These are phyloP conservation scores for Dasypus novemcinctus DNA, from an alignment of 2,113 vertebrate genomes.

Conservation along the genomic window DNA sequence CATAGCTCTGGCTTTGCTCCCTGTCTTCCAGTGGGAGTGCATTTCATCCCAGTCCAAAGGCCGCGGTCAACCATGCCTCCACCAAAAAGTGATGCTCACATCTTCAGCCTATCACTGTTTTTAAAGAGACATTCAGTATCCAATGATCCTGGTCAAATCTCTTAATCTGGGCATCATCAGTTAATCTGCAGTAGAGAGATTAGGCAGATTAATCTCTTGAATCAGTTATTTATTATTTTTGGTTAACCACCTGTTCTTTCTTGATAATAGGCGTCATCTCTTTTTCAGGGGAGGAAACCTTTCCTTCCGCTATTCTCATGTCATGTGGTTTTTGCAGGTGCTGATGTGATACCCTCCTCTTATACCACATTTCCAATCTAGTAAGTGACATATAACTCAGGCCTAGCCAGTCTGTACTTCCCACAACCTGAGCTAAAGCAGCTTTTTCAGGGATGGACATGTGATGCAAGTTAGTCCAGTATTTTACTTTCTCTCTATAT, in stretches of 20 bases:
- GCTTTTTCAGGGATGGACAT: not conserved
- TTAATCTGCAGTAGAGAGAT: not conserved
- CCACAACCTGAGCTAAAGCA: not conserved
- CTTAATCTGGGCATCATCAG: not conserved
- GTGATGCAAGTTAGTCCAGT: not conserved
- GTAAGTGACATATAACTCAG: not conserved
- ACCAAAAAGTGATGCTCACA: not conserved
- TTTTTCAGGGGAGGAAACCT: not conserved
- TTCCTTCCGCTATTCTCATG: not conserved
- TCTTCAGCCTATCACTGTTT: not conserved
- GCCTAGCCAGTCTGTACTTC: not conserved
- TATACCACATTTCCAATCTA: not conserved
- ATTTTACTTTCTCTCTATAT: too few relatives aligned
- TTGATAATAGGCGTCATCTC: not conserved
- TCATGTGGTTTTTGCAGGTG: not conserved
- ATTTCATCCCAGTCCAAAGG: too few relatives aligned
- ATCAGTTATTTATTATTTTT: not conserved
- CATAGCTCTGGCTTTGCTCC: too few relatives aligned
- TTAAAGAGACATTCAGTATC: not conserved
- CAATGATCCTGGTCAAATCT: not conserved
- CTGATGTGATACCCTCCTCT: accelerated
- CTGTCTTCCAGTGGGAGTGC: too few relatives aligned
- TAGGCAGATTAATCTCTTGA: not conserved
- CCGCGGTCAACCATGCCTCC: too few relatives aligned
- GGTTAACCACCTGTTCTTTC: not conserved